Evolutionary conservation across 53 echinoderm and acorn worm genomes (phyloP).

Genomic region (Holothuria scabra): DNA sequence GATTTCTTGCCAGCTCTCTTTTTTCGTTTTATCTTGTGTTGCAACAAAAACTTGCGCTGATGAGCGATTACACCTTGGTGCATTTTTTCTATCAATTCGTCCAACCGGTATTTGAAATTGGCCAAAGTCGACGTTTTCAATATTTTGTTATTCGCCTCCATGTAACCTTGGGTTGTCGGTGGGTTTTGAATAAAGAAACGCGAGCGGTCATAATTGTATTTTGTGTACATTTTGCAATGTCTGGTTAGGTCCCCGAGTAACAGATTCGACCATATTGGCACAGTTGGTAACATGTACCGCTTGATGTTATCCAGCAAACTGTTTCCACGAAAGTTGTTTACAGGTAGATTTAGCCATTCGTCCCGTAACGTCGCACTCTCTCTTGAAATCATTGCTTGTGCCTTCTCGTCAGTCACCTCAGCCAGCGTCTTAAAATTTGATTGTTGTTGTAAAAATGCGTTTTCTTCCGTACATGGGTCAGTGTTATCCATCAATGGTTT

Average conservation of each 20-base stretch:
- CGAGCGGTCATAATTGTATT: neutral
- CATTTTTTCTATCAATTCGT: slow-evolving; percentile 15
- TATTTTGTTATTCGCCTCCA: slow-evolving; percentile 24
- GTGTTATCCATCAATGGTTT: too few relatives aligned
- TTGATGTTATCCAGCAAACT: neutral
- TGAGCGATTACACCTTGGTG: neutral
- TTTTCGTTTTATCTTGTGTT: neutral
- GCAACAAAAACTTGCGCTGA: slow-evolving; percentile 1
- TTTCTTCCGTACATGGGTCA: neutral
- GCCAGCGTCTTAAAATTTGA: neutral
- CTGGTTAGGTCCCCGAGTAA: slow-evolving; percentile 2
- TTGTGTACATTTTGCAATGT: neutral
- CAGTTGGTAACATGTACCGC: neutral
- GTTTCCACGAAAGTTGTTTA: neutral
- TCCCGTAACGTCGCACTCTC: too few relatives aligned
- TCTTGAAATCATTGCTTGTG: neutral
- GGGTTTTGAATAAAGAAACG: slow-evolving; percentile 11
- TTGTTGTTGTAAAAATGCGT: slow-evolving; percentile 3
- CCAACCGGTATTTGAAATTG: neutral
- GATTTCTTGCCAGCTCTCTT: neutral
- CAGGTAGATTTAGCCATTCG: neutral
- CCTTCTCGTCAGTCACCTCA: neutral
- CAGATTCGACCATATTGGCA: slow-evolving; percentile 16
- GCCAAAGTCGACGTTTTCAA: neutral
- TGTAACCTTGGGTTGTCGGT: slow-evolving; percentile 21